These are phyloP conservation scores for Botia almorhae DNA, from an alignment of 2,797 vertebrate genomes.

Conservation along the genomic window DNA sequence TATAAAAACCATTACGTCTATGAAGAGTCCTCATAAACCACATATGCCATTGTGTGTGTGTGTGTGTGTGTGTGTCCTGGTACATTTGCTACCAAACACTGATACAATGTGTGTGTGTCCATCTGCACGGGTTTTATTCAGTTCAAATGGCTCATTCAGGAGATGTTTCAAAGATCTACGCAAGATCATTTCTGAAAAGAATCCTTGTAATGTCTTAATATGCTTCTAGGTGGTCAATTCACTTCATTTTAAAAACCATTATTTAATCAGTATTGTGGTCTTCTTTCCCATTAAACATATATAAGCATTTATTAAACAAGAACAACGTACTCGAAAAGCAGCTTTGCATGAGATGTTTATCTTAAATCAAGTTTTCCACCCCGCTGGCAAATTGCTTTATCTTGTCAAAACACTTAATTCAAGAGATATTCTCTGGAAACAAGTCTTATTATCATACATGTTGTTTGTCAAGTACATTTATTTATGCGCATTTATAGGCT, in stretches of 20 bases:
- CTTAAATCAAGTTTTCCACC: neutral
- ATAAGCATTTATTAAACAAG: neutral
- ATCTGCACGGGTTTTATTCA: conserved; percentile 2
- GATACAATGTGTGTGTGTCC: no score
- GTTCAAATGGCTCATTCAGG: neutral
- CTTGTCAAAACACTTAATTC: neutral
- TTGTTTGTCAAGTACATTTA: neutral
- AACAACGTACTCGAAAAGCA: neutral
- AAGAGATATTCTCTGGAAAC: neutral
- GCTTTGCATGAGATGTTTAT: neutral
- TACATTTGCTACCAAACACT: no score
- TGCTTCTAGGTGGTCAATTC: neutral
- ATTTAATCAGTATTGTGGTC: neutral
- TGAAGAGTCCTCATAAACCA: no score
- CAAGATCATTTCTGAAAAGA: conserved; percentile 7
- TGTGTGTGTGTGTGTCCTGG: no score
- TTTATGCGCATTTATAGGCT: neutral
- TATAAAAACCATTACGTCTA: no score
- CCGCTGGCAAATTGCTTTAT: neutral
- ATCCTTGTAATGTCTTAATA: neutral
- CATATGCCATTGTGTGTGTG: no score
- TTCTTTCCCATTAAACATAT: neutral
- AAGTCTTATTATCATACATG: neutral
- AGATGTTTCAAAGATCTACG: no score
- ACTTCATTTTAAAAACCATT: neutral